Evolutionary conservation across 2,113 vertebrate species (phyloP).

Genomic region (Phoenicopterus ruber): DNA sequence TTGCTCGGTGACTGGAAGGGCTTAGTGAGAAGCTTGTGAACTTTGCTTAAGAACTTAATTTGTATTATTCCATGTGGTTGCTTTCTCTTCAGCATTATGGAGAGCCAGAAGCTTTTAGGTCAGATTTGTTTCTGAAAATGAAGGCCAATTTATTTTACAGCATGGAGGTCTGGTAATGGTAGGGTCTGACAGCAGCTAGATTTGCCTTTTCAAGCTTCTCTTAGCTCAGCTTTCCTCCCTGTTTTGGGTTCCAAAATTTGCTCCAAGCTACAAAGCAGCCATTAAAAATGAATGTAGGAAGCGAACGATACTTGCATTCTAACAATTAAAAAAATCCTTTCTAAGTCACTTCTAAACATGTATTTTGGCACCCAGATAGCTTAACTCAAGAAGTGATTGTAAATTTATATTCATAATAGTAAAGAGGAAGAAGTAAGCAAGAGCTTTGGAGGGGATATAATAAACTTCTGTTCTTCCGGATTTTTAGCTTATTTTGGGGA

Average conservation of each 20-base stretch:
- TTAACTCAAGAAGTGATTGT: neutral
- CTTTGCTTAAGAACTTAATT: constrained; percentile 27
- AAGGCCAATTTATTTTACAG: neutral
- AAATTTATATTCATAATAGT: neutral
- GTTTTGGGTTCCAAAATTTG: neutral
- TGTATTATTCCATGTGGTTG: constrained; percentile 25
- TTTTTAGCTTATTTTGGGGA: neutral
- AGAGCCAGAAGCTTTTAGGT: constrained; percentile 7
- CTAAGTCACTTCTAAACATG: neutral
- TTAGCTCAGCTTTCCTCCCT: neutral
- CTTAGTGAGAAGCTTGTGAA: constrained; percentile 10
- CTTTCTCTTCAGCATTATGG: neutral
- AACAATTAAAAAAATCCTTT: neutral
- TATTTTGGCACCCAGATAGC: neutral
- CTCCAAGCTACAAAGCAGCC: neutral
- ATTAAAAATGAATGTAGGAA: neutral
- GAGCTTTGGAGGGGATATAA: neutral
- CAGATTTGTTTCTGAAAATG: constrained; percentile 2
- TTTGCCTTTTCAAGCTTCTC: neutral
- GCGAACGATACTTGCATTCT: neutral
- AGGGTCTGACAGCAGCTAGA: neutral
- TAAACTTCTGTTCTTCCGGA: neutral
- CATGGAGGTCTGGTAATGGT: neutral
- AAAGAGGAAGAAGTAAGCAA: neutral
- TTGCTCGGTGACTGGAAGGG: neutral